Evolutionary conservation across 2,797 vertebrate genomes (phyloP).

Genomic region (Morelia viridis): DNA sequence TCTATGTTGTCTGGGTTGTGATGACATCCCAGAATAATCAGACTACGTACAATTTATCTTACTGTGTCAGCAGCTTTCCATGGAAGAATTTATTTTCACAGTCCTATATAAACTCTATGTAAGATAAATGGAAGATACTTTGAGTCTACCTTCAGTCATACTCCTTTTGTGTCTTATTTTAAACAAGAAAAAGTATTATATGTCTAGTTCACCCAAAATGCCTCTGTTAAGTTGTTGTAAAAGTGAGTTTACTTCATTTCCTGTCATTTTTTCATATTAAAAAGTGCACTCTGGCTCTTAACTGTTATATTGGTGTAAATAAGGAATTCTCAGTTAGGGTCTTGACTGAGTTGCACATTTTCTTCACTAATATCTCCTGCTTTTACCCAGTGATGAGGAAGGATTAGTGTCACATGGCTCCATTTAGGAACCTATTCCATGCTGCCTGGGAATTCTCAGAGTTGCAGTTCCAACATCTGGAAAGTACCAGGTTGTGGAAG

Average conservation of each 20-base stretch:
- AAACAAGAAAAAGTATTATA: not conserved
- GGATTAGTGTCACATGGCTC: not conserved
- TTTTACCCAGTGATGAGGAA: not conserved
- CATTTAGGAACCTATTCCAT: not conserved
- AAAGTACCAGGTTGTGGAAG: not conserved
- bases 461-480: not conserved
- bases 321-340: not conserved
- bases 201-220: not conserved
- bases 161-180: not conserved
- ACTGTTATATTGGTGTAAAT: not conserved
- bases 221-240: not conserved
- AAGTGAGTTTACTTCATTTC: not conserved
- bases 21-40: slow-evolving; percentile 39
- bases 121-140: slow-evolving; percentile 14
- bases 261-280: not conserved
- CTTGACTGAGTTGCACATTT: not conserved
- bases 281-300: not conserved
- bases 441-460: not conserved
- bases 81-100: not conserved
- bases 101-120: not conserved
- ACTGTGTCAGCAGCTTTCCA: slow-evolving; percentile 17
- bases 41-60: slow-evolving; percentile 42
- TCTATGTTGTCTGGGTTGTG: slow-evolving; percentile 49
- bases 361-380: not conserved
- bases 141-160: not conserved